phyloP scores from a whole-genome alignment of 2,888 invertebrate genomes.

The Caenorhabditis sp. region DNA sequence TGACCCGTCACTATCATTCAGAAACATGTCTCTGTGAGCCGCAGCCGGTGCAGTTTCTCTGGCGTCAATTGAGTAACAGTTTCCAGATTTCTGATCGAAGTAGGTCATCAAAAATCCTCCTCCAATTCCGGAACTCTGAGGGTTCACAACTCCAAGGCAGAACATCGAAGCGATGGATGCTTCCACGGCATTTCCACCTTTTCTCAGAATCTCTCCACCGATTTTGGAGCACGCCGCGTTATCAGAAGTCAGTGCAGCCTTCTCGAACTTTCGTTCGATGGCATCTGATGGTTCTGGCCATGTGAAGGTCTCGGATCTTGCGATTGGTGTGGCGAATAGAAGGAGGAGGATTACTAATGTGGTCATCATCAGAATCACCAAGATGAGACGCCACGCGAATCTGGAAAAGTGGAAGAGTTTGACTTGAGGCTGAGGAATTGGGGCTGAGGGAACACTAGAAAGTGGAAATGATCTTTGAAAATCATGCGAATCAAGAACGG shows the following conservation, averaged over 20 bases:
- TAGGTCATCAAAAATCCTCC: slow-evolving; percentile 93
- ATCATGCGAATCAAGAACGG: slow-evolving; percentile 3
- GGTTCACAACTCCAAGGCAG: slow-evolving; percentile 91
- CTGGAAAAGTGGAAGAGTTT: no score
- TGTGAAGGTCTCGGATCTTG: slow-evolving; percentile 47
- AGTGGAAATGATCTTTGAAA: slow-evolving; percentile 49
- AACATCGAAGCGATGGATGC: slow-evolving; percentile 91
- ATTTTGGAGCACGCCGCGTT: slow-evolving; percentile 80
- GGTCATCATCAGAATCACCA: slow-evolving; percentile 36
- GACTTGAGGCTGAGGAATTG: background rate
- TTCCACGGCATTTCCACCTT: slow-evolving; percentile 88
- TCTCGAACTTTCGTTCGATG: slow-evolving; percentile 73
- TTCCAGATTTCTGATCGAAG: slow-evolving; percentile 86
- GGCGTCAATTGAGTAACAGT: slow-evolving; percentile 83
- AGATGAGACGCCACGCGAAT: slow-evolving; percentile 46
- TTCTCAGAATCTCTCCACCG: slow-evolving; percentile 86
- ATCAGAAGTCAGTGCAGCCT: slow-evolving; percentile 82
- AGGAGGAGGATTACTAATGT: slow-evolving; percentile 32
- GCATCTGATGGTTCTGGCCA: slow-evolving; percentile 79
- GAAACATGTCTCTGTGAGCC: slow-evolving; percentile 85
- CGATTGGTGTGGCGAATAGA: slow-evolving; percentile 29
- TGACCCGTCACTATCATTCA: slow-evolving; percentile 70
- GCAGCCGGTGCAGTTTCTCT: slow-evolving; percentile 85
- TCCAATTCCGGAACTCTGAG: slow-evolving; percentile 92
- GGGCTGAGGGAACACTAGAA: background rate